Evolutionary conservation across 2,113 vertebrate species (phyloP).

Genomic region (Meles meles): DNA sequence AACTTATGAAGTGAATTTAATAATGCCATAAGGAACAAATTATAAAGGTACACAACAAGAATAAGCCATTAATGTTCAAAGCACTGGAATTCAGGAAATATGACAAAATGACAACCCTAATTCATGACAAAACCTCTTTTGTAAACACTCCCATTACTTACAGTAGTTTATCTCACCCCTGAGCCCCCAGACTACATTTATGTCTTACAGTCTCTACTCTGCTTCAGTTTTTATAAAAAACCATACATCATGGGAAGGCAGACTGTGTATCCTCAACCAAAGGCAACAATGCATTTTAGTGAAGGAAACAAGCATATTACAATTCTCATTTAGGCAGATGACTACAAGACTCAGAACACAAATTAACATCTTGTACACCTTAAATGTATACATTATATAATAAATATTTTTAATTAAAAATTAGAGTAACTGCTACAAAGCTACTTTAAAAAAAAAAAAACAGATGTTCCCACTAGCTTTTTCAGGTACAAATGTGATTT

Average conservation of each 20-base stretch:
- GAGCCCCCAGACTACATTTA: not conserved
- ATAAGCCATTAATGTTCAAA: not conserved
- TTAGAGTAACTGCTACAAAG: not conserved
- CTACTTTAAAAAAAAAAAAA: not conserved
- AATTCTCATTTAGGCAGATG: not conserved
- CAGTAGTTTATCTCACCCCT: not conserved
- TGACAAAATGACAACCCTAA: not conserved
- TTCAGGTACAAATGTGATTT: not conserved
- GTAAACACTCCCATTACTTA: not conserved
- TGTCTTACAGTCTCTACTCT: not conserved
- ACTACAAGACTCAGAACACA: not conserved
- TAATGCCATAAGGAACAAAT: not conserved
- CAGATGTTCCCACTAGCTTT: not conserved
- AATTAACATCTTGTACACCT: not conserved
- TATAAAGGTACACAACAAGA: not conserved
- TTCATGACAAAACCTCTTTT: slow-evolving; percentile 8
- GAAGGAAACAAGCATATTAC: not conserved
- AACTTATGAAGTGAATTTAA: slow-evolving; percentile 17
- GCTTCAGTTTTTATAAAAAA: slow-evolving; percentile 3
- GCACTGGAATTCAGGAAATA: slow-evolving; percentile 17
- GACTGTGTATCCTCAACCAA: not conserved
- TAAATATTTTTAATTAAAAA: not conserved
- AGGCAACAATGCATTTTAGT: not conserved
- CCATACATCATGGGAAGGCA: not conserved
- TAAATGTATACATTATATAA: not conserved